A percentile compares a stretch with the other conserved stretches of the same genome.
These are phyloP conservation scores for Hydrochoerus hydrochaeris DNA, from an alignment of 2,113 vertebrate genomes.

Conservation along the genomic window DNA sequence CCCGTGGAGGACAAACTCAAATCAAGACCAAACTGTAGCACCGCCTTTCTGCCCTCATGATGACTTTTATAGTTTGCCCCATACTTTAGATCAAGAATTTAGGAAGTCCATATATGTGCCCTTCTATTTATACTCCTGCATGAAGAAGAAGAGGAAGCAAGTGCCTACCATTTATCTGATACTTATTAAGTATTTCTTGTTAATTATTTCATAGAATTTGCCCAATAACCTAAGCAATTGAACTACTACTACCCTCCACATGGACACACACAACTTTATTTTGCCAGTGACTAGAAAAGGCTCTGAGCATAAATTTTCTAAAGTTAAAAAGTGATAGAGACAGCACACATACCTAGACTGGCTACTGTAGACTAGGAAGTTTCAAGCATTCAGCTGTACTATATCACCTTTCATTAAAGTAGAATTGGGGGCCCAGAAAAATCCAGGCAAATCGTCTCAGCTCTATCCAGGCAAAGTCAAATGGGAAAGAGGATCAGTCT, in stretches of 20 bases:
- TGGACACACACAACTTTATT: neutral
- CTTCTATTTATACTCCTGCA: neutral
- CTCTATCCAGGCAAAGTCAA: conserved; percentile 23
- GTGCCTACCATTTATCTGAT: neutral
- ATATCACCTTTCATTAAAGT: conserved; percentile 13
- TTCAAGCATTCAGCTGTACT: neutral
- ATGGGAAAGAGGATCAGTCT: neutral
- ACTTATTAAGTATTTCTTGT: neutral
- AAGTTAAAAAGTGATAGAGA: neutral
- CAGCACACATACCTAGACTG: neutral
- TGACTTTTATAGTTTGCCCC: neutral
- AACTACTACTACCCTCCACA: neutral
- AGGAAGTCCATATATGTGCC: neutral
- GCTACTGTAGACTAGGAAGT: neutral
- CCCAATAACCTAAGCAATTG: neutral
- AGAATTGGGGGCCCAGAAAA: conserved; percentile 29
- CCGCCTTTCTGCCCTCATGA: fast-evolving
- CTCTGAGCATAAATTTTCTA: neutral
- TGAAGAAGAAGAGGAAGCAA: neutral
- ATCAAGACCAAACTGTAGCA: neutral
- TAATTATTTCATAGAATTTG: neutral
- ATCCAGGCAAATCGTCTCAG: neutral
- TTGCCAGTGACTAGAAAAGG: neutral
- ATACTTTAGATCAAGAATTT: neutral
- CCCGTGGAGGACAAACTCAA: neutral